Percentiles rank a stretch among this genome's conserved stretches.
phyloP scores from a whole-genome alignment of 2,113 vertebrate genomes.

The Noturus placidus region DNA sequence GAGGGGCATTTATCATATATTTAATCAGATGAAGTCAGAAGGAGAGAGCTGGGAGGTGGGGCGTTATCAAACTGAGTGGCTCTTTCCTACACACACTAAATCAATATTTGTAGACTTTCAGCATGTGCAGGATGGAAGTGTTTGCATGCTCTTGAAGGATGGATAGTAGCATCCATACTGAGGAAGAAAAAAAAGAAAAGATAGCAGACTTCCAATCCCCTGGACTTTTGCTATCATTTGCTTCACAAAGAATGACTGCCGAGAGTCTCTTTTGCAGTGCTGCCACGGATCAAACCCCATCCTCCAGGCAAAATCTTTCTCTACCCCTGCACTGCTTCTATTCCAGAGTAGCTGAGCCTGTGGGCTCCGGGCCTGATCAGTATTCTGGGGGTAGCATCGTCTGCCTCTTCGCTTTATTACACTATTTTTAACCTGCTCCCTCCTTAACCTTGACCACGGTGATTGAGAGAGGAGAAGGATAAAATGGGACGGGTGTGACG shows the following conservation, averaged over 20 bases:
- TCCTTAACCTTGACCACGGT: slow-evolving; percentile 58
- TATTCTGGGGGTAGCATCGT: slow-evolving; percentile 46
- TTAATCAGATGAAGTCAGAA: slow-evolving; percentile 60
- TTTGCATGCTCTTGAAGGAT: slow-evolving; percentile 13
- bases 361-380: slow-evolving; percentile 43
- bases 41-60: slow-evolving; percentile 25
- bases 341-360: not conserved
- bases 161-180: not conserved
- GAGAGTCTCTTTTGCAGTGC: not conserved
- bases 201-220: not conserved
- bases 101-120: slow-evolving; percentile 48
- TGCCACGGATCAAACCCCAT: slow-evolving; percentile 2
- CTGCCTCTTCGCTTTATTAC: slow-evolving; percentile 57
- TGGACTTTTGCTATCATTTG: not conserved
- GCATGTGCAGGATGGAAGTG: slow-evolving; percentile 21
- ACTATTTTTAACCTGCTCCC: slow-evolving; percentile 60
- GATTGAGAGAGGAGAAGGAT: slow-evolving; percentile 42
- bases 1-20: slow-evolving; percentile 56
- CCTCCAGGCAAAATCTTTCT: slow-evolving; percentile 3
- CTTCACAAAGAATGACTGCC: not conserved
- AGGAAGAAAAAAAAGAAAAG: not conserved
- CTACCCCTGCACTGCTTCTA: slow-evolving; percentile 2
- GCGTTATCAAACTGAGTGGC: slow-evolving; percentile 56
- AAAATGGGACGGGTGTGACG: slow-evolving; percentile 34
- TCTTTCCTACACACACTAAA: slow-evolving; percentile 54